phyloP scores from a whole-genome alignment of 2,888 invertebrate species.

The Tineola bisselliella region DNA sequence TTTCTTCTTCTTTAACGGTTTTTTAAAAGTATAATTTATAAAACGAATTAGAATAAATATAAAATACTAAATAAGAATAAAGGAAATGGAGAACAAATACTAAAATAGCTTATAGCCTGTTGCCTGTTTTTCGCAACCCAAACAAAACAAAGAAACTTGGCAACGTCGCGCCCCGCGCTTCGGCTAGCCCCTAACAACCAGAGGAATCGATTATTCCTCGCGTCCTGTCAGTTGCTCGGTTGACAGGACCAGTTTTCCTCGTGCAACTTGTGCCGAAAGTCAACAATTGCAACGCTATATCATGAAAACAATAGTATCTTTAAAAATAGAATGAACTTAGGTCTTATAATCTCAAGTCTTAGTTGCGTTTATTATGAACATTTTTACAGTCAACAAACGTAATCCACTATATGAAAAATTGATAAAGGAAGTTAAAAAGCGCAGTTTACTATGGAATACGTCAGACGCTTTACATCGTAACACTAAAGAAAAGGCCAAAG shows the following conservation, averaged over 20 bases:
- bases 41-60: no score
- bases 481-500: background rate
- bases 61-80: no score
- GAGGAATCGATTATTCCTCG: slow-evolving; percentile 3
- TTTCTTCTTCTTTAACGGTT: no score
- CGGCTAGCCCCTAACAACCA: background rate
- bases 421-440: slow-evolving; percentile 1
- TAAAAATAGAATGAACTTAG: no score
- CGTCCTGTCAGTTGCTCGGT: background rate
- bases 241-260: background rate
- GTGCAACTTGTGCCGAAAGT: background rate
- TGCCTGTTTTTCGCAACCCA: slow-evolving; percentile 7
- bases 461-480: background rate
- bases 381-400: background rate
- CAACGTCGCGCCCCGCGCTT: slow-evolving; percentile 3
- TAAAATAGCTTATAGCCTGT: background rate
- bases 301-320: no score
- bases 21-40: no score
- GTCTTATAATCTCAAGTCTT: no score
- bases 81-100: no score
- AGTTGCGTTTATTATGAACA: background rate
- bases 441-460: background rate
- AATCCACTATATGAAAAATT: slow-evolving; percentile 3
- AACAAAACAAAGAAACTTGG: slow-evolving; percentile 10
- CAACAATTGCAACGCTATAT: no score